A percentile compares a stretch with the other conserved stretches of the same genome.
phyloP scores from a whole-genome alignment of 2,888 invertebrate genomes.

The Platycnemis pennipes region DNA sequence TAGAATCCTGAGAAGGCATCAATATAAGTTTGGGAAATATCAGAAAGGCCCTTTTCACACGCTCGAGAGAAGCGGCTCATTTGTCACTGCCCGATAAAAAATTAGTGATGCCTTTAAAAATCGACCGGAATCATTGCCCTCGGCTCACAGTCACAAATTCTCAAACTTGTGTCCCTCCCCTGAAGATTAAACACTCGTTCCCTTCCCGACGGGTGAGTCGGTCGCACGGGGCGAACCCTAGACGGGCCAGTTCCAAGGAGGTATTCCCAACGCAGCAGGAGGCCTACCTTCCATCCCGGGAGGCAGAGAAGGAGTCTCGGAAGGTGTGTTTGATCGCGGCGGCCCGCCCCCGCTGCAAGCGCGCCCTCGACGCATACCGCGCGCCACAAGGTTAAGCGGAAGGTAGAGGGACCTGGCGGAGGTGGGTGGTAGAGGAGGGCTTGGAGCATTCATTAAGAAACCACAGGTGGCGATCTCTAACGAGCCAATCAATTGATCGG shows the following conservation, averaged over 20 bases:
- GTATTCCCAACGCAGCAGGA: background rate
- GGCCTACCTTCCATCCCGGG: background rate
- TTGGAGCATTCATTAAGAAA: slow-evolving; percentile 61
- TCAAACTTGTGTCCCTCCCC: slow-evolving; percentile 11
- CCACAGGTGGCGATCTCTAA: slow-evolving; percentile 67
- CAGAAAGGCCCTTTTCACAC: background rate
- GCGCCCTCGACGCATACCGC: background rate
- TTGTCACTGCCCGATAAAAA: slow-evolving; percentile 30
- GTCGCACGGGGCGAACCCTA: background rate
- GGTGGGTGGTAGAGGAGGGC: slow-evolving; percentile 31
- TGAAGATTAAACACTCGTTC: background rate
- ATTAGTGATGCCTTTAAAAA: background rate
- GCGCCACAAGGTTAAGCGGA: slow-evolving; percentile 15
- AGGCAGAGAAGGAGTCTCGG: background rate
- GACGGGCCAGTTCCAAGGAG: background rate
- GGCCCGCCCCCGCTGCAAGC: slow-evolving; percentile 1
- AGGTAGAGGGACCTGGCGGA: background rate
- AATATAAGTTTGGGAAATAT: background rate
- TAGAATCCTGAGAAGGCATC: background rate
- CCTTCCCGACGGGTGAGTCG: background rate
- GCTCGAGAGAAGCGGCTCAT: background rate
- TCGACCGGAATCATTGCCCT: slow-evolving; percentile 15
- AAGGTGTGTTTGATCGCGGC: background rate
- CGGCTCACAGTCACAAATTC: slow-evolving; percentile 1
- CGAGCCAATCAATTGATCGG: slow-evolving; percentile 66